Evolutionary conservation across 1,140 invertebrate species (phyloP), one percentile per base, ranked within the genome.

Genomic region (Tyrophagus putrescentiae): DNA sequence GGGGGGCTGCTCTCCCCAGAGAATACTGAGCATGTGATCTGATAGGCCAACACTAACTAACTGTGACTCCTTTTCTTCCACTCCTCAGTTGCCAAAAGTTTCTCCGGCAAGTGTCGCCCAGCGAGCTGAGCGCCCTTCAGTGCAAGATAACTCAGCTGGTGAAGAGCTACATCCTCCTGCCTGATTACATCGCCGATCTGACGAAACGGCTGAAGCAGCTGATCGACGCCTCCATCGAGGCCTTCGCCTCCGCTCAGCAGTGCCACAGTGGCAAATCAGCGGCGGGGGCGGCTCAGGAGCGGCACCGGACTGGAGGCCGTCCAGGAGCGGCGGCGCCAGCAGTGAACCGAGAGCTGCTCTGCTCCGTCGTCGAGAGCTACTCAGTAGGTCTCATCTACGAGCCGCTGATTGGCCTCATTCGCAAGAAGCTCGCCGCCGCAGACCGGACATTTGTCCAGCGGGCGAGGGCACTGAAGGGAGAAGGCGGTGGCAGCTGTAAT

Each of bases 151-250:
- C 25, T 13, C 39, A 60, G 32, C 5, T 60, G n/a, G 3, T 32
- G 11, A 34, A 60, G 4, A 60, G 29, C 3, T 53, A 60, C 21
- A 60, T 53, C 1, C 11, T 60, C 39, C 25, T 60, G 36, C 59
- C 59, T 1, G 25, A 50, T 60, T 60, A 60, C 29, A 3, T 60
- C 4, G 45, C 50, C 33, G 57, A 31, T 53, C 60, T 32, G 50
- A 45, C 11, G 3, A 28, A 25, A 34, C 39, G 61, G 53, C 23
- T 64, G 42, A 42, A 57, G 39, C 13, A 39, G 41, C 29, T 64
- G 13, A 41, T 63, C 62, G 61, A 53, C 16, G 60, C 11, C n/a
- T 52, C 33, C n/a, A 59, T 64, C 52, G 60, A 59, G 23, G 57
- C n/a, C n/a, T n/a, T n/a, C n/a, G n/a, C n/a, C n/a, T n/a, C n/a